Percentiles rank a stretch among this genome's conserved stretches.
Evolutionary conservation across 2,113 vertebrate genomes (phyloP).

Genomic region (Strix aluco): DNA sequence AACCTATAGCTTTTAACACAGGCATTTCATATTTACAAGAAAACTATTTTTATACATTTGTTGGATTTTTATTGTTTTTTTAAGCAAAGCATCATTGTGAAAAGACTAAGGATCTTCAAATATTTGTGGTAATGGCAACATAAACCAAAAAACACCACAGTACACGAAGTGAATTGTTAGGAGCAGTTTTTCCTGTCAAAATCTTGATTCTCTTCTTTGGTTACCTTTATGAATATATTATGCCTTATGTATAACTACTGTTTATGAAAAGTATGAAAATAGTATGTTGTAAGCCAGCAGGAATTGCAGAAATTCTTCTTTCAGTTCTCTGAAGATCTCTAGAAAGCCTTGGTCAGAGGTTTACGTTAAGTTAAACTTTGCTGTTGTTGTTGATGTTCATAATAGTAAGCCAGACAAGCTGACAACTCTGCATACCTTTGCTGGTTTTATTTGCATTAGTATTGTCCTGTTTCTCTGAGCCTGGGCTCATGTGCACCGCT

Average conservation of each 20-base stretch:
- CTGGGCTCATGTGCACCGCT: fast-evolving
- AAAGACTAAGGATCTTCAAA: neutral
- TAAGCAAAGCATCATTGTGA: neutral
- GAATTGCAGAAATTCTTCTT: neutral
- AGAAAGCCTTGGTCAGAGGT: neutral
- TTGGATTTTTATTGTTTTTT: neutral
- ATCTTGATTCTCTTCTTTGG: neutral
- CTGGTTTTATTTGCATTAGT: neutral
- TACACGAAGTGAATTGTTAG: neutral
- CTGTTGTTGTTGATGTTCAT: neutral
- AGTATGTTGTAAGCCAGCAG: neutral
- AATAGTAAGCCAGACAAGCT: neutral
- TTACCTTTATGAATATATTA: neutral
- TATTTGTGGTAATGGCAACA: neutral
- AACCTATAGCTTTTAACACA: neutral
- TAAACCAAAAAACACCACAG: neutral
- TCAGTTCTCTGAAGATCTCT: neutral
- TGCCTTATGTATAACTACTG: neutral
- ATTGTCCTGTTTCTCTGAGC: neutral
- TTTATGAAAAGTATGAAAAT: neutral
- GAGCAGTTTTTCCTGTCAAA: neutral
- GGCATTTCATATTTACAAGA: neutral
- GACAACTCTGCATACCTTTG: neutral
- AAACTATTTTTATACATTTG: neutral
- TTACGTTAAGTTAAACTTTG: neutral